Evolutionary conservation across 2,888 invertebrate species (phyloP).

Genomic region (Idaea aversata): DNA sequence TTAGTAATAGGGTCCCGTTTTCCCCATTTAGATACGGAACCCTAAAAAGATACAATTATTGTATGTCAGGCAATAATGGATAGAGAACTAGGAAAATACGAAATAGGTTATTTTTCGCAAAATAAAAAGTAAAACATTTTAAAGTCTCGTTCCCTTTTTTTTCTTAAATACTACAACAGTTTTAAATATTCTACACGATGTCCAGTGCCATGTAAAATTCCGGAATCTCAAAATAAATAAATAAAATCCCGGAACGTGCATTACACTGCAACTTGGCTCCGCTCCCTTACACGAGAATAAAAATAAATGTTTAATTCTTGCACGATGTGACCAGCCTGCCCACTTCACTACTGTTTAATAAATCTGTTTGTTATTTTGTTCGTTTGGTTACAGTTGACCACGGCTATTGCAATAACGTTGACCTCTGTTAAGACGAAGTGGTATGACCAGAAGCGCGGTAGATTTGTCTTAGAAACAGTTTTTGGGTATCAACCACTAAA

Average conservation of each 20-base stretch:
- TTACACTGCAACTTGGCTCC: slow-evolving; percentile 26
- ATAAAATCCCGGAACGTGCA: slow-evolving; percentile 20
- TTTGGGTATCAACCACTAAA: no score
- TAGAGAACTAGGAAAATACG: no score
- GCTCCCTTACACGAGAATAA: slow-evolving; percentile 36
- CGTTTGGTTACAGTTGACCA: neutral
- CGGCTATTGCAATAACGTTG: no score
- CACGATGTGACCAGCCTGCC: slow-evolving; percentile 7
- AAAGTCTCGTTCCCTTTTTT: neutral
- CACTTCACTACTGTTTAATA: neutral
- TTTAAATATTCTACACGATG: neutral
- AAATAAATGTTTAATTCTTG: slow-evolving; percentile 45
- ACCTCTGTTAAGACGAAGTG: no score
- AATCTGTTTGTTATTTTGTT: slow-evolving; percentile 5
- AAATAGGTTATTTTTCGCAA: neutral
- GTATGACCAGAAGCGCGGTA: no score
- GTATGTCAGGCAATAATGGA: no score
- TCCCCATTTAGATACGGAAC: no score
- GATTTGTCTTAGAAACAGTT: no score
- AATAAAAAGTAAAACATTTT: neutral
- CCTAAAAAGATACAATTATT: no score
- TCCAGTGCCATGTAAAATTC: slow-evolving; percentile 5
- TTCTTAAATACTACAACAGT: neutral
- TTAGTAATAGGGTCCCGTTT: no score
- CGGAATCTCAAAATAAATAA: slow-evolving; percentile 18